These are phyloP conservation scores for Tragopan temminckii DNA, from an alignment of 2,797 vertebrate genomes.

Conservation along the genomic window DNA sequence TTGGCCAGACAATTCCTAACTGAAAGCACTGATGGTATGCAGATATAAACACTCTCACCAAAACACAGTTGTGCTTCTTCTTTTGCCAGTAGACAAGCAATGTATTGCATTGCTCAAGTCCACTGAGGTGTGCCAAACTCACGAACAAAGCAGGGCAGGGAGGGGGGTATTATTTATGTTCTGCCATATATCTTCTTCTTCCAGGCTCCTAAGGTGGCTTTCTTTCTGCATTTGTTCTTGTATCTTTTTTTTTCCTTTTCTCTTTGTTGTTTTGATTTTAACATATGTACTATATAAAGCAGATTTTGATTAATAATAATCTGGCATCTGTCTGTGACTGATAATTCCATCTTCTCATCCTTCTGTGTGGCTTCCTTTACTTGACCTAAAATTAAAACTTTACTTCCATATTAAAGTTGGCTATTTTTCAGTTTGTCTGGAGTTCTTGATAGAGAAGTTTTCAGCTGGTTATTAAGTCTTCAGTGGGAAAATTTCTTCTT, in stretches of 20 bases:
- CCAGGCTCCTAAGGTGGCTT: background rate
- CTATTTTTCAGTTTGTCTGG: background rate
- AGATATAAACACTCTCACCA: background rate
- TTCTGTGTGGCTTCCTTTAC: background rate
- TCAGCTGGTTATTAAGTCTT: background rate
- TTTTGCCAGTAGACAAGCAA: conserved; percentile 29
- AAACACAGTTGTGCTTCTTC: background rate
- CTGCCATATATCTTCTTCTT: conserved; percentile 31
- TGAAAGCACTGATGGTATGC: background rate
- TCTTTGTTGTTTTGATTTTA: background rate
- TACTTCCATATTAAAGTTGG: conserved; percentile 13
- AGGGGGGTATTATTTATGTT: background rate
- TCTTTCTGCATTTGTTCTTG: background rate
- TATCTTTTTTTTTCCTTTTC: background rate
- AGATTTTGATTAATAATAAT: background rate
- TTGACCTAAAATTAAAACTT: background rate
- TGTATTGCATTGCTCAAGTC: background rate
- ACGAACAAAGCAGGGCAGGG: too few species aligned
- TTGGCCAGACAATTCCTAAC: conserved; percentile 23
- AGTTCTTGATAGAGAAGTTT: conserved; percentile 13
- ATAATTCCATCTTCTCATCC: background rate
- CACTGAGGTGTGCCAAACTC: background rate
- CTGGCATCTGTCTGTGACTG: background rate
- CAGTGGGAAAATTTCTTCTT: conserved; percentile 8
- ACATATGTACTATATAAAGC: background rate